A percentile compares a stretch with the other conserved stretches of the same genome.
These are phyloP conservation scores for Smutsia temminckii DNA, from an alignment of 2,797 vertebrate genomes.

Conservation along the genomic window DNA sequence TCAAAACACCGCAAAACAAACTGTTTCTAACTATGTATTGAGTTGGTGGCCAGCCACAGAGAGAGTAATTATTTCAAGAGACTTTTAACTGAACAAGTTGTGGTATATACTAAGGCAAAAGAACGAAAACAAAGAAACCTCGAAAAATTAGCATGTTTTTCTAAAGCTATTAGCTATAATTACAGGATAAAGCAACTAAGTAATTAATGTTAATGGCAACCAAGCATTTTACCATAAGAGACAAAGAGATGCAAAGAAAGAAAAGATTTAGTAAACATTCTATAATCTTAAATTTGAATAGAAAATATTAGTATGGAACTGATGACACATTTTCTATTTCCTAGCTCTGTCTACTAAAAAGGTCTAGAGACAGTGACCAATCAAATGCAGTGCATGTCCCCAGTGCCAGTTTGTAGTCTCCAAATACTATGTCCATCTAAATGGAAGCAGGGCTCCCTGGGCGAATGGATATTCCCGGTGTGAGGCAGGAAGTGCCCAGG, in stretches of 20 bases:
- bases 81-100: neutral
- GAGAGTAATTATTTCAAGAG: neutral
- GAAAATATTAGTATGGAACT: neutral
- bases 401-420: neutral
- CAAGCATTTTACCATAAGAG: neutral
- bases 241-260: neutral
- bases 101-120: neutral
- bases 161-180: neutral
- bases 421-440: neutral
- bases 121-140: neutral
- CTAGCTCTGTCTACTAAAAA: neutral
- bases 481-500: neutral
- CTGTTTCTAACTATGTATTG: neutral
- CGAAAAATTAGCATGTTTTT: neutral
- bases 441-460: neutral
- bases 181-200: neutral
- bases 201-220: neutral
- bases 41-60: neutral
- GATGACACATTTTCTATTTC: neutral
- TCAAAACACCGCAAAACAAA: neutral
- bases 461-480: neutral
- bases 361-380: neutral
- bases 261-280: neutral
- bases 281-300: slow-evolving; percentile 1
- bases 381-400: neutral